Evolutionary conservation across 2,888 invertebrate genomes (phyloP), one percentile per base, ranked within the genome.

Genomic region (Amphiduros pacificus): DNA sequence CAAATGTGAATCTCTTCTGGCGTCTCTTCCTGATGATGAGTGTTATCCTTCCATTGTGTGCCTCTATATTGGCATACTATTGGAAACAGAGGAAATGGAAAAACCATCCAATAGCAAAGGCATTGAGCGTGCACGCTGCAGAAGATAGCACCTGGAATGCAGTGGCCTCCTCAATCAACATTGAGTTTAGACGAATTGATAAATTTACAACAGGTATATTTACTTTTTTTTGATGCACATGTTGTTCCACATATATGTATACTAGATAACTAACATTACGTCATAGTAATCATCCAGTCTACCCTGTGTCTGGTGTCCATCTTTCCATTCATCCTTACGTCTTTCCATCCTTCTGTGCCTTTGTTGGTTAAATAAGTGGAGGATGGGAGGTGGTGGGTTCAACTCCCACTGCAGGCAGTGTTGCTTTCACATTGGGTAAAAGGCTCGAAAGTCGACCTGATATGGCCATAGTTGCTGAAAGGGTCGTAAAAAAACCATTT

Each of bases 91-190:
- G 88, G 55, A 85, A 89, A 64, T 91, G 89, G 87, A 82, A 83
- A 5, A 85, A 87, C 17, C 94, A 94, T 84, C 94, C 94, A 0
- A 88, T 92, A 6, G 88, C 88, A 17, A 85, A 85, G 71, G 86
- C 87, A 40, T 83, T 94, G 1, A 71, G 84, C n/a, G 63, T 71
- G 29, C 70, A 67, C 22, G 66, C 71, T 29, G 59, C 65, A 26
- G 31, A 28, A 50, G 62, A 64, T 20, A 84, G 84, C 51, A 86
- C 86, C 61, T 92, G 91, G 91, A 83, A 85, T 66, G 80, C 86
- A n/a, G 87, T 91, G 0, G 91, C 91, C 49, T 83, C 87, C 17
- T 86, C 88, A 69, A 87, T 93, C 49, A 90, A 92, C 78, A 83
- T 83, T 55, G 92, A 92, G 81, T 92, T 88, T 80, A 85, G 89